Evolutionary conservation across 2,888 invertebrate species (phyloP).

Genomic region (Mythimna vitellina): DNA sequence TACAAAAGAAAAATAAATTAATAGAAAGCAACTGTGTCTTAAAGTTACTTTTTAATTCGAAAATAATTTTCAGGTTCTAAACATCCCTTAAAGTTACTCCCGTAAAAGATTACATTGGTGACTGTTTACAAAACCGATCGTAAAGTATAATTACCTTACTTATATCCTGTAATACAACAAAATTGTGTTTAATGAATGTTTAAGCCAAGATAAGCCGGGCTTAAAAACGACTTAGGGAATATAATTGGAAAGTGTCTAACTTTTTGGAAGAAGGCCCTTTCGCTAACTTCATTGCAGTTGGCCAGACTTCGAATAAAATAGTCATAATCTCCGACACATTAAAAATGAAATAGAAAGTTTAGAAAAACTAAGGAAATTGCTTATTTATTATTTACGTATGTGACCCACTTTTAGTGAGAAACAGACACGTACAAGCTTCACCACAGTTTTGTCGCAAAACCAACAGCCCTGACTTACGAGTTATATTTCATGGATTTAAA

Average conservation of each 20-base stretch:
- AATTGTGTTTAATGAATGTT: constrained; percentile 21
- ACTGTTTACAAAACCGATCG: not conserved
- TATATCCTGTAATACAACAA: constrained; percentile 14
- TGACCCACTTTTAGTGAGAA: not conserved
- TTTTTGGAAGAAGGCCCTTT: constrained; percentile 28
- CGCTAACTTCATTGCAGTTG: constrained; percentile 25
- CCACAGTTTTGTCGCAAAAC: no score
- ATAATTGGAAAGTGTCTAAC: constrained; percentile 44
- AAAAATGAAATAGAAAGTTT: not conserved
- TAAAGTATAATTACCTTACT: constrained; percentile 1
- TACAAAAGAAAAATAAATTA: no score
- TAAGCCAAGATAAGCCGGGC: constrained; percentile 15
- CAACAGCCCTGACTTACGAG: no score
- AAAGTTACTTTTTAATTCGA: not conserved
- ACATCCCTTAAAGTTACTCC: not conserved
- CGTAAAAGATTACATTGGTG: constrained; percentile 21
- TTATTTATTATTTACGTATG: not conserved
- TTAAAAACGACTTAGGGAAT: constrained; percentile 23
- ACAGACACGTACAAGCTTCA: not conserved
- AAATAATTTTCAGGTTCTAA: not conserved
- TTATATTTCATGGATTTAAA: no score
- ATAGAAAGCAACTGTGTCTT: not conserved
- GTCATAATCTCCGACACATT: constrained; percentile 22
- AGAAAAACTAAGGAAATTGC: constrained; percentile 4
- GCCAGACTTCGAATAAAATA: constrained; percentile 10